Conservation (phyloP, 2,797 vertebrate species). For the Echeneis naucrates region DNA sequence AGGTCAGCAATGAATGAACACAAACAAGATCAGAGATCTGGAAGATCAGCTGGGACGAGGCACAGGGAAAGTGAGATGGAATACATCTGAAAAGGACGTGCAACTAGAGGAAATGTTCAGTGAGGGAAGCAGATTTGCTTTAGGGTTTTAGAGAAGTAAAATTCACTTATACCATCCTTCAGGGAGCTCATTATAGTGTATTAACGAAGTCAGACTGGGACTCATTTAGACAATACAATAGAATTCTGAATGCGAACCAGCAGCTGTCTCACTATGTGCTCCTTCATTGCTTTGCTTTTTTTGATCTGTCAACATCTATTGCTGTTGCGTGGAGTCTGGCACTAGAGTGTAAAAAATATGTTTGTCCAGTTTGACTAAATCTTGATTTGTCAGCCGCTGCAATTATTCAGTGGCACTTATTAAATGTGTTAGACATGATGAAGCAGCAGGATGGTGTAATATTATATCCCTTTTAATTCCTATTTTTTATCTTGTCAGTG, state of each 20-base stretch:
- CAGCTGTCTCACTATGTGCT: slow-evolving; percentile 29
- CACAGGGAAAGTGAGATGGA: slow-evolving; percentile 20
- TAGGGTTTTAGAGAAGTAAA: slow-evolving; percentile 37
- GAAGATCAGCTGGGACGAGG: slow-evolving; percentile 36
- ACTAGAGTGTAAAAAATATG: slow-evolving; percentile 2
- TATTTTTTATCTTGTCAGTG: not conserved
- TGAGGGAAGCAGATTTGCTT: slow-evolving; percentile 32
- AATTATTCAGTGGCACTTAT: slow-evolving; percentile 2
- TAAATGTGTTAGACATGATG: slow-evolving; percentile 19
- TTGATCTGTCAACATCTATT: slow-evolving; percentile 14
- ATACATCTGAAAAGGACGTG: slow-evolving; percentile 33
- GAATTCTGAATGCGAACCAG: slow-evolving; percentile 27
- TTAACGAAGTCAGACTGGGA: slow-evolving; percentile 51
- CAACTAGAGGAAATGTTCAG: slow-evolving; percentile 29
- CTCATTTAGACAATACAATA: slow-evolving; percentile 51
- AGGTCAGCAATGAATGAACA: slow-evolving; percentile 36
- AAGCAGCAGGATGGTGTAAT: not conserved
- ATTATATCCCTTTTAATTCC: slow-evolving; percentile 23
- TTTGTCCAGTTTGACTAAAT: slow-evolving; percentile 18
- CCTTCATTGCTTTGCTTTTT: slow-evolving; percentile 21
- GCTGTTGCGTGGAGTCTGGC: slow-evolving; percentile 21
- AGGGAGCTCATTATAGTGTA: slow-evolving; percentile 66
- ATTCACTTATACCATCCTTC: slow-evolving; percentile 55
- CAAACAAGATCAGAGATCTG: slow-evolving; percentile 14
- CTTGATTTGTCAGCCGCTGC: slow-evolving; percentile 12